These are phyloP conservation scores for Galerucella calmariensis DNA, from an alignment of 2,888 invertebrate species.

Conservation along the genomic window DNA sequence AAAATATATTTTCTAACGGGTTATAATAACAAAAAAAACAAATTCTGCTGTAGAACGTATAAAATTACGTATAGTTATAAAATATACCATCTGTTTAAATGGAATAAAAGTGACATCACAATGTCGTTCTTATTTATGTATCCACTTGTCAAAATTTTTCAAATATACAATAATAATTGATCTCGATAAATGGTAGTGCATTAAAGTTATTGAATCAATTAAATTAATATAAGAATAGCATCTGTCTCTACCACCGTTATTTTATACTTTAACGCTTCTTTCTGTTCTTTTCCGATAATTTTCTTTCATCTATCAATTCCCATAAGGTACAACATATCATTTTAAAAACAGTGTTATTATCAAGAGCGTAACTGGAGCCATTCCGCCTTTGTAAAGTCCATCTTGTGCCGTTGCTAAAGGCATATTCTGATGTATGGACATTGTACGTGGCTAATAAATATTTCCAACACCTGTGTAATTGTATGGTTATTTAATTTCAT, in stretches of 20 bases:
- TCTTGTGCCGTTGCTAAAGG: slow-evolving; percentile 20
- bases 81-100: too few relatives aligned
- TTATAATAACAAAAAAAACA: too few relatives aligned
- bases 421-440: slow-evolving; percentile 13
- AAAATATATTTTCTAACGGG: too few relatives aligned
- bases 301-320: slow-evolving; percentile 16
- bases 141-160: too few relatives aligned
- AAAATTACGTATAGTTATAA: too few relatives aligned
- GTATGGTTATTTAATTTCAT: neutral
- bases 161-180: too few relatives aligned
- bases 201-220: neutral
- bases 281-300: slow-evolving; percentile 9
- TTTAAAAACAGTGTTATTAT: slow-evolving; percentile 20
- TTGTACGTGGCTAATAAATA: slow-evolving; percentile 15
- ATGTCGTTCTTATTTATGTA: too few relatives aligned
- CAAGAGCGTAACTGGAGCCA: slow-evolving; percentile 17
- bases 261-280: slow-evolving; percentile 22
- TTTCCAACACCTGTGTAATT: slow-evolving; percentile 25
- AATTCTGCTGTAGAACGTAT: too few relatives aligned
- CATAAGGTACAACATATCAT: slow-evolving; percentile 27
- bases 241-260: slow-evolving; percentile 16
- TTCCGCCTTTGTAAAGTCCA: slow-evolving; percentile 4
- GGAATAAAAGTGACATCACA: too few relatives aligned
- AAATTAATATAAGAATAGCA: neutral
- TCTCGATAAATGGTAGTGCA: neutral